These are phyloP conservation scores for Protophormia terraenovae DNA, from an alignment of 2,888 invertebrate species.

Conservation along the genomic window DNA sequence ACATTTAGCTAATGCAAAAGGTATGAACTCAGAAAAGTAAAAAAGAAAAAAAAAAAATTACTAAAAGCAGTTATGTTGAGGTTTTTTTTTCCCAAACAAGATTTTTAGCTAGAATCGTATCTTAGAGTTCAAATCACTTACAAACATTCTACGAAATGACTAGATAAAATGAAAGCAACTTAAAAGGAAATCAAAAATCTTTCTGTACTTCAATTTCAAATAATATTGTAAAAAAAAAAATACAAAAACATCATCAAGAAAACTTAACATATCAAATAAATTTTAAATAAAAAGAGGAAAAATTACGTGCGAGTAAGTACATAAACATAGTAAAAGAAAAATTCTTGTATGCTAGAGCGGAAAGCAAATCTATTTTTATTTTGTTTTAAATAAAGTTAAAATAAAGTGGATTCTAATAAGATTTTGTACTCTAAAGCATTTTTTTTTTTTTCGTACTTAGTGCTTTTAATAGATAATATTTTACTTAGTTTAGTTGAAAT, in stretches of 20 bases:
- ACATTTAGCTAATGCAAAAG: conserved; percentile 37
- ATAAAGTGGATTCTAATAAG: neutral
- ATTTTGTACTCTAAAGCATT: neutral
- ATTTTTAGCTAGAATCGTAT: conserved; percentile 18
- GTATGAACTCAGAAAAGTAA: no score
- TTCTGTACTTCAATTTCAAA: neutral
- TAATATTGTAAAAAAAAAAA: neutral
- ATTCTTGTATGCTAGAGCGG: neutral
- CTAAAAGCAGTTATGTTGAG: conserved; percentile 13
- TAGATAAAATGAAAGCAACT: neutral
- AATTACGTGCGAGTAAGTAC: neutral
- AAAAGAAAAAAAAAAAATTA: neutral
- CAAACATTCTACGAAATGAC: conserved; percentile 7
- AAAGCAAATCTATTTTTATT: neutral
- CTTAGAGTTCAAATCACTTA: conserved; percentile 40
- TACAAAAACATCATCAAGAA: neutral
- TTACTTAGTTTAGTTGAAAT: no score
- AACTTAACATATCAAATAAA: conserved; percentile 36
- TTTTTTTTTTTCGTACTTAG: no score
- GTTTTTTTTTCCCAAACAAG: neutral
- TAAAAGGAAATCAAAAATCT: conserved; percentile 2
- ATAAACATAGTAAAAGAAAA: neutral
- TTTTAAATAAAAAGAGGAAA: neutral
- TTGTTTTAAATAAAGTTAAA: neutral
- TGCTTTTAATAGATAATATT: neutral